Percentiles rank a stretch among this genome's conserved stretches.
Evolutionary conservation across 2,113 vertebrate genomes (phyloP).

Genomic region (Sialia sialis): DNA sequence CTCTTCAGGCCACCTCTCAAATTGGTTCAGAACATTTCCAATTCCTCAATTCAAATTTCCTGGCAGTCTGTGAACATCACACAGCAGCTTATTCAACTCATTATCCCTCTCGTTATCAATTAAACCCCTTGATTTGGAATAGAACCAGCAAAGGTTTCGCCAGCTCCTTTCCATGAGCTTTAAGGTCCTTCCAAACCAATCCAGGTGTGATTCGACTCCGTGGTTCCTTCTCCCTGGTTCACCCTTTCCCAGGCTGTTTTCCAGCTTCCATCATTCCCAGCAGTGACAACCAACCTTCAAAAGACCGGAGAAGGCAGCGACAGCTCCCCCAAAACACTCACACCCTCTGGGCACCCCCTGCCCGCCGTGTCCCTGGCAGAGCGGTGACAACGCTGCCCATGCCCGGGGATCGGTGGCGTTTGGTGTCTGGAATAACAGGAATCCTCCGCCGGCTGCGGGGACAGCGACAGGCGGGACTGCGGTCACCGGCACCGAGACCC

Average conservation of each 20-base stretch:
- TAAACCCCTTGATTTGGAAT: fast-evolving
- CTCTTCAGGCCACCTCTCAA: neutral
- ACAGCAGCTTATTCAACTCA: fast-evolving
- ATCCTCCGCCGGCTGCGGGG: neutral
- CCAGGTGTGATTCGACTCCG: neutral
- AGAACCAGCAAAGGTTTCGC: neutral
- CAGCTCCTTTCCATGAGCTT: neutral
- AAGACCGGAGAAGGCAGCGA: neutral
- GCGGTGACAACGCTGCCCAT: neutral
- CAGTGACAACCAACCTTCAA: neutral
- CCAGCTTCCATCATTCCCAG: neutral
- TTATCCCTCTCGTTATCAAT: neutral
- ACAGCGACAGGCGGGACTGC: neutral
- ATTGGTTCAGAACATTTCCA: neutral
- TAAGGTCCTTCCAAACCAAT: neutral
- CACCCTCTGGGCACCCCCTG: fast-evolving
- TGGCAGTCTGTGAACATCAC: neutral
- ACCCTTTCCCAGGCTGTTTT: neutral
- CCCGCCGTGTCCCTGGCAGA: neutral
- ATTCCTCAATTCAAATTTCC: fast-evolving
- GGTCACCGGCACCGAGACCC: neutral
- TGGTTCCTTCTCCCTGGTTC: neutral
- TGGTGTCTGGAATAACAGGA: neutral
- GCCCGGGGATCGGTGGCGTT: too few species aligned
- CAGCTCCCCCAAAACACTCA: fast-evolving